phyloP scores from a whole-genome alignment of 2,113 vertebrate species.

The Gymnorhina tibicen region DNA sequence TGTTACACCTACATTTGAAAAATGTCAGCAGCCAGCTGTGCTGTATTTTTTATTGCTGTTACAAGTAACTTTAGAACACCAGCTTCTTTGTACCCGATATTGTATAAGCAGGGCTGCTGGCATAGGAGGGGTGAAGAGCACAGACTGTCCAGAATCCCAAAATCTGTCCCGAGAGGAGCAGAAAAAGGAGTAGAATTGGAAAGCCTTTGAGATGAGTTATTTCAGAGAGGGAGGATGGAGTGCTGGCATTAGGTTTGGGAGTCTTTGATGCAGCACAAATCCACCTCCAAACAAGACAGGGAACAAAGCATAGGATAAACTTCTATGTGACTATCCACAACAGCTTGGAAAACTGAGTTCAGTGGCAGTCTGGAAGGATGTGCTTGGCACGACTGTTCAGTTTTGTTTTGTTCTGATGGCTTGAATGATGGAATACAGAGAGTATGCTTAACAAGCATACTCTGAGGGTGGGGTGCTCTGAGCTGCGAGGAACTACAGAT shows the following conservation, averaged over 20 bases:
- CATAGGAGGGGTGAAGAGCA: neutral
- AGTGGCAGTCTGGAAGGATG: neutral
- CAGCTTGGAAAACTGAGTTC: neutral
- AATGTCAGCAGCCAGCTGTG: neutral
- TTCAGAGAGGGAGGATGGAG: neutral
- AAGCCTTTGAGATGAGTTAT: neutral
- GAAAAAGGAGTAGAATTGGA: neutral
- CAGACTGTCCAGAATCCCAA: neutral
- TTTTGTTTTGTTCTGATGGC: neutral
- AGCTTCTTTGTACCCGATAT: neutral
- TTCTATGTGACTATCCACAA: neutral
- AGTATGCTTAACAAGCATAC: neutral
- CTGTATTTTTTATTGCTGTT: neutral
- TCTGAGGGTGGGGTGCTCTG: neutral
- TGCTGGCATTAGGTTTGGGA: neutral
- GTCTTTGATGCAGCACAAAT: neutral
- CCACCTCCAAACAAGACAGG: neutral
- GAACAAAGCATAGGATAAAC: neutral
- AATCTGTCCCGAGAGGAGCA: neutral
- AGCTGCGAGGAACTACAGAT: neutral
- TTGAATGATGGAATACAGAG: neutral
- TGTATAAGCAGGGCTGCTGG: neutral
- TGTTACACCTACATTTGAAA: neutral
- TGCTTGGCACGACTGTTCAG: neutral
- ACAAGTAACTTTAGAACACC: neutral